phyloP scores from a whole-genome alignment of 2,888 invertebrate species.

The Drosophila melanocephala region DNA sequence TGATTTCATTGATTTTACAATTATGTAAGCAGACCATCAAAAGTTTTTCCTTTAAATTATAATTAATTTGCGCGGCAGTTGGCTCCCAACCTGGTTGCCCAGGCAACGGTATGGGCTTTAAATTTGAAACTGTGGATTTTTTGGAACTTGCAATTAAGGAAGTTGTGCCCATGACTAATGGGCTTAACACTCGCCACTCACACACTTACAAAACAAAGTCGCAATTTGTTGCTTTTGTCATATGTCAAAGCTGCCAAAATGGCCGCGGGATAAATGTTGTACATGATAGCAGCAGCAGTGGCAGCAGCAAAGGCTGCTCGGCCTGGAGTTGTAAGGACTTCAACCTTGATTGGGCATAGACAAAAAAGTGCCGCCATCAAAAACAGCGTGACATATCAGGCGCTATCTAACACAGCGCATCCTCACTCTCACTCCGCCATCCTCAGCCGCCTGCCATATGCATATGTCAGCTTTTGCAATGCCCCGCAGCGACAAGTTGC shows the following conservation, averaged over 20 bases:
- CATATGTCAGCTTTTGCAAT: constrained; percentile 61
- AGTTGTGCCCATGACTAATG: constrained; percentile 50
- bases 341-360: constrained; percentile 69
- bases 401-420: constrained; percentile 45
- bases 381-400: constrained; percentile 59
- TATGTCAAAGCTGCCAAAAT: constrained; percentile 58
- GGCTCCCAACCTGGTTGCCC: constrained; percentile 25
- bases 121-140: constrained; percentile 28
- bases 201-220: not conserved
- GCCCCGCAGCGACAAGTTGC: constrained; percentile 58
- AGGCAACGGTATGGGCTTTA: constrained; percentile 18
- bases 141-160: constrained; percentile 64
- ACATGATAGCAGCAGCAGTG: constrained; percentile 34
- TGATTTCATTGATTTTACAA: constrained; percentile 76
- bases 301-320: constrained; percentile 30
- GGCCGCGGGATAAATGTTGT: constrained; percentile 51
- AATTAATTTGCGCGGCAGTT: constrained; percentile 49
- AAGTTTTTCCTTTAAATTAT: constrained; percentile 58
- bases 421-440: not conserved
- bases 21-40: constrained; percentile 48
- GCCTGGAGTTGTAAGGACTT: constrained; percentile 52
- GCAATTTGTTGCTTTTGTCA: constrained; percentile 61
- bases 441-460: not conserved
- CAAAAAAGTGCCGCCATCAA: constrained; percentile 78
- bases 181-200: constrained; percentile 38